Conservation (phyloP, 2,888 invertebrate species). For the Nomada ferruginata region DNA sequence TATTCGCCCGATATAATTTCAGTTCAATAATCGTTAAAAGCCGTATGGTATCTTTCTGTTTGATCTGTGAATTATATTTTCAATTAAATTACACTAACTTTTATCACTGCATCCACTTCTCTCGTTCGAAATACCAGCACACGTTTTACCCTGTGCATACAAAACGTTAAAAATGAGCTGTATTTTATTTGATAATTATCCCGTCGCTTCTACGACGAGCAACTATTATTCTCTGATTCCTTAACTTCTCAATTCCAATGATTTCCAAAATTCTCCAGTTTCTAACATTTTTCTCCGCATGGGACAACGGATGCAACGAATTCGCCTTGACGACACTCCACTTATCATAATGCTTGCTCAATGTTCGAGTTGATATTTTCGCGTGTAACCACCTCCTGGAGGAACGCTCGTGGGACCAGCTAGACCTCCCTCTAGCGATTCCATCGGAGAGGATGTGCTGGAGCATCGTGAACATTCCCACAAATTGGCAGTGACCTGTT, state of each 20-base stretch:
- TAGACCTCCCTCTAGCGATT: conserved; percentile 76
- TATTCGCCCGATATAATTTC: background rate
- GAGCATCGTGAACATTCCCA: conserved; percentile 69
- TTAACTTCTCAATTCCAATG: too few relatives aligned
- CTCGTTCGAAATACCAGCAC: too few relatives aligned
- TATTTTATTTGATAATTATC: too few relatives aligned
- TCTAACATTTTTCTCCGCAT: conserved; percentile 45
- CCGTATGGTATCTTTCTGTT: background rate
- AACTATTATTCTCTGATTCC: too few relatives aligned
- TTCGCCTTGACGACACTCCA: conserved; percentile 54
- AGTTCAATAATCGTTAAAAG: background rate
- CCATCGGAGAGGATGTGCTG: conserved; percentile 31
- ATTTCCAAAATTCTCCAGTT: background rate
- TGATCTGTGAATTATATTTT: background rate
- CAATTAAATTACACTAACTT: background rate
- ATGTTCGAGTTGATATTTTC: conserved; percentile 74
- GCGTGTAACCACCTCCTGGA: conserved; percentile 74
- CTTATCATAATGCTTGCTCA: conserved; percentile 78
- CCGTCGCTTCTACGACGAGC: too few relatives aligned
- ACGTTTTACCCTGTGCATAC: too few relatives aligned
- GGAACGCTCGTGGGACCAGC: conserved; percentile 78
- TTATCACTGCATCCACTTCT: too few relatives aligned
- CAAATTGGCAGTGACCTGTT: conserved; percentile 64
- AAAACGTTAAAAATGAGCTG: too few relatives aligned
- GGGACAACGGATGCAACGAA: conserved; percentile 74